phyloP scores from a whole-genome alignment of 2,113 vertebrate species.

The Anseranas semipalmata region DNA sequence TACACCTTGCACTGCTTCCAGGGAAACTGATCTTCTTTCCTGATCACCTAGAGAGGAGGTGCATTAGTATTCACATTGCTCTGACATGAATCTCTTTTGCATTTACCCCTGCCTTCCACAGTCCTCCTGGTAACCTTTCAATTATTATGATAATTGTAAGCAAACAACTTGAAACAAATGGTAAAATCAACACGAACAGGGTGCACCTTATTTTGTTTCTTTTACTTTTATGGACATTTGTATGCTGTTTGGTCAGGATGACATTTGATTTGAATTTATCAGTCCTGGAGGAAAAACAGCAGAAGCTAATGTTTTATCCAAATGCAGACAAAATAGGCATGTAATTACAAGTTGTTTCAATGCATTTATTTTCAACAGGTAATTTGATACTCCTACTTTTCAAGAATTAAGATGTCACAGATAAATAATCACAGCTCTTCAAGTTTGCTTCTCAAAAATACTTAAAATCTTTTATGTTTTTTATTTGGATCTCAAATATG shows the following conservation, averaged over 20 bases:
- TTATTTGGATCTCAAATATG: constrained; percentile 40
- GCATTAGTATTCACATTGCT: background rate
- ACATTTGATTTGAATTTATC: constrained; percentile 44
- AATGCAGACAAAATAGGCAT: constrained; percentile 64
- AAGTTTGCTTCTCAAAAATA: constrained; percentile 60
- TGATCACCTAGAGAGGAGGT: background rate
- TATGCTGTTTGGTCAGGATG: background rate
- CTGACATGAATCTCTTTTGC: constrained; percentile 19
- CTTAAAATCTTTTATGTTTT: constrained; percentile 41
- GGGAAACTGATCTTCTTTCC: constrained; percentile 9
- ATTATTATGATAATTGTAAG: constrained; percentile 51
- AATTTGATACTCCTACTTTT: constrained; percentile 69
- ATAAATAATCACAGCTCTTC: constrained; percentile 69
- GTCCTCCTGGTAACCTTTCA: constrained; percentile 28
- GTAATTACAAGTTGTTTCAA: constrained; percentile 72
- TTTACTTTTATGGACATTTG: constrained; percentile 35
- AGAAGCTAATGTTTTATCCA: constrained; percentile 60
- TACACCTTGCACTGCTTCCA: background rate
- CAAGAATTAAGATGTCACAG: constrained; percentile 73
- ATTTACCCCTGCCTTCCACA: background rate
- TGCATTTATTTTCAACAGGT: constrained; percentile 68
- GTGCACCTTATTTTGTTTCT: background rate
- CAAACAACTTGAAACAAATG: constrained; percentile 49
- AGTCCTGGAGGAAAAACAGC: constrained; percentile 53
- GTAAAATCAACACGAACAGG: background rate